phyloP scores from a whole-genome alignment of 2,888 invertebrate species.

The Trichogramma dendrolimi region DNA sequence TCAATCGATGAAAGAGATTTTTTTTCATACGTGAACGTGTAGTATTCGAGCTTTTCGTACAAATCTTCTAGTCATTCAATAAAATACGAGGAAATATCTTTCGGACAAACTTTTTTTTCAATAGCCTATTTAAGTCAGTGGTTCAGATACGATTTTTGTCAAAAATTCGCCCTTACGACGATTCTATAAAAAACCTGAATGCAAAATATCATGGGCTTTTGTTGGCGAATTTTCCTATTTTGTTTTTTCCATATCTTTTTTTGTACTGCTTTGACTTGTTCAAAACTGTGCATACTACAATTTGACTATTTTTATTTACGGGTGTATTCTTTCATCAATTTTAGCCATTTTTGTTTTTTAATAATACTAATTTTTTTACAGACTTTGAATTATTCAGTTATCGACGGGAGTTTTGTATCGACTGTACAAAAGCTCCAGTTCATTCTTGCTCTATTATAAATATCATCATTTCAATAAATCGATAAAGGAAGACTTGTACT shows the following conservation, averaged over 20 bases:
- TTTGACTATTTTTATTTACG: not conserved
- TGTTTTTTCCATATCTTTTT: too few relatives aligned
- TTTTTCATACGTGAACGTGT: conserved; percentile 25
- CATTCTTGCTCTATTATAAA: conserved; percentile 16
- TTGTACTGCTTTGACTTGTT: not conserved
- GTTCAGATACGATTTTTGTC: too few relatives aligned
- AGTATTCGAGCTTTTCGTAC: conserved; percentile 38
- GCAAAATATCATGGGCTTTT: too few relatives aligned
- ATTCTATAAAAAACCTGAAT: too few relatives aligned
- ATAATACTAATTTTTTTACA: conserved; percentile 6
- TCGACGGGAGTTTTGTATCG: conserved; percentile 38
- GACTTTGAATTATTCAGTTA: not conserved
- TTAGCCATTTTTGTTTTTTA: not conserved
- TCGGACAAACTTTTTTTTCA: not conserved
- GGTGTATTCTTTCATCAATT: not conserved
- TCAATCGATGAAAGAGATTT: too few relatives aligned
- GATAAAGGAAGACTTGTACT: conserved; percentile 37
- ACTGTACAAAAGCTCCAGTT: conserved; percentile 38
- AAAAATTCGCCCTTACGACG: too few relatives aligned
- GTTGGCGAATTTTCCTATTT: too few relatives aligned
- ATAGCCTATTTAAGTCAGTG: too few relatives aligned
- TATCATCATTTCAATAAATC: conserved; percentile 24
- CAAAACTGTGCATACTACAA: not conserved
- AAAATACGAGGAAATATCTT: not conserved
- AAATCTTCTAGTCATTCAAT: not conserved